These are phyloP conservation scores for Festucalex cinctus DNA, from an alignment of 2,113 vertebrate genomes.

Conservation along the genomic window DNA sequence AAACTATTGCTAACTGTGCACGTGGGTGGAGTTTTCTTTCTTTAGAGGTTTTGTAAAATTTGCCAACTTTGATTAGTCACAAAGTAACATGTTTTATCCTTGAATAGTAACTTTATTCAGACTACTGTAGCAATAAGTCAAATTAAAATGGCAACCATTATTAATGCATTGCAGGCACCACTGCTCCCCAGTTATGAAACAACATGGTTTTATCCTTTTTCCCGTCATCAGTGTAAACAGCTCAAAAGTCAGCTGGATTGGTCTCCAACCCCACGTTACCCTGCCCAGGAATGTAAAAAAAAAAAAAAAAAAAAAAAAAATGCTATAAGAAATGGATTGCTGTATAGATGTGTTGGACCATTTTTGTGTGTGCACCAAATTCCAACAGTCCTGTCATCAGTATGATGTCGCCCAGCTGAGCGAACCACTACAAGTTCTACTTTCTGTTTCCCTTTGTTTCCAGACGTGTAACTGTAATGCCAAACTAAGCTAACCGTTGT, in stretches of 20 bases:
- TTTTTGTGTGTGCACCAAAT: neutral
- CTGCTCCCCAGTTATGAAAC: too few relatives aligned
- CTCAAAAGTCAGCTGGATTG: neutral
- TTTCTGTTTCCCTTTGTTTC: neutral
- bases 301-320: neutral
- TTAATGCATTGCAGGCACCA: too few relatives aligned
- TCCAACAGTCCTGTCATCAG: slow-evolving; percentile 1
- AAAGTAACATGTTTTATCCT: too few relatives aligned
- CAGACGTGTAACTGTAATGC: neutral
- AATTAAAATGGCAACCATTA: too few relatives aligned
- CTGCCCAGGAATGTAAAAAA: neutral
- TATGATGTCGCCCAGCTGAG: neutral
- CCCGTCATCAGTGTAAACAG: neutral
- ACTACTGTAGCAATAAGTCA: too few relatives aligned
- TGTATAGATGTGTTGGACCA: neutral
- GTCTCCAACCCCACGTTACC: neutral
- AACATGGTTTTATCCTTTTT: neutral
- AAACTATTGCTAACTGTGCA: too few relatives aligned
- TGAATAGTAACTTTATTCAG: too few relatives aligned
- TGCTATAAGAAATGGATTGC: neutral
- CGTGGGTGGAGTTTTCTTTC: too few relatives aligned
- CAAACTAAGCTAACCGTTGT: slow-evolving; percentile 15
- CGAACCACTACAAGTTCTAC: neutral
- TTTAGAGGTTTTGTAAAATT: too few relatives aligned
- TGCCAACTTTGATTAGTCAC: too few relatives aligned